These are phyloP conservation scores for Pogonus chalceus DNA, from an alignment of 1,140 invertebrate species.

Conservation along the genomic window DNA sequence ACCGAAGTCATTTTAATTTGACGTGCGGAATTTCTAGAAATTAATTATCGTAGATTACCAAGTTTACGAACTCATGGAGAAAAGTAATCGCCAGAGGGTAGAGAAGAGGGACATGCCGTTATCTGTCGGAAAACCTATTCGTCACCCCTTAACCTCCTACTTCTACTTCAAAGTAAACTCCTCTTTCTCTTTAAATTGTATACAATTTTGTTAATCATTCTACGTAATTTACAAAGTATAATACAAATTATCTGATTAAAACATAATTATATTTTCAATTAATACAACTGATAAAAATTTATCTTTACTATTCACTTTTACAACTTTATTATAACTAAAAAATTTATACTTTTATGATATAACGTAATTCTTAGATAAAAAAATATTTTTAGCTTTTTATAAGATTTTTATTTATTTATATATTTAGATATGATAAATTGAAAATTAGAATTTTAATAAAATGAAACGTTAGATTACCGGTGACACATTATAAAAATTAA, in stretches of 20 bases:
- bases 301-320: no score
- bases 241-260: slow-evolving; percentile 1
- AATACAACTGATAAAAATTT: no score
- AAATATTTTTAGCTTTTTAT: no score
- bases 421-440: no score
- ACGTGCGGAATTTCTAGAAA: slow-evolving; percentile 6
- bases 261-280: neutral
- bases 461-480: no score
- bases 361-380: no score
- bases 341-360: no score
- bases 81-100: neutral
- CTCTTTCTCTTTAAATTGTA: neutral
- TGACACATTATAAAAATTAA: no score
- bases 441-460: no score
- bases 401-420: no score
- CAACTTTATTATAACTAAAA: no score
- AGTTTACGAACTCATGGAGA: neutral
- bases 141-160: neutral
- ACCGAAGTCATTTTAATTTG: neutral
- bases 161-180: neutral
- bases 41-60: slow-evolving; percentile 6
- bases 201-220: neutral
- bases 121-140: neutral
- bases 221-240: slow-evolving; percentile 1
- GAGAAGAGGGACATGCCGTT: no score